A percentile compares a stretch with the other conserved stretches of the same genome.
phyloP scores from a whole-genome alignment of 1,140 invertebrate genomes.

The Tetranychus cinnabarinus region DNA sequence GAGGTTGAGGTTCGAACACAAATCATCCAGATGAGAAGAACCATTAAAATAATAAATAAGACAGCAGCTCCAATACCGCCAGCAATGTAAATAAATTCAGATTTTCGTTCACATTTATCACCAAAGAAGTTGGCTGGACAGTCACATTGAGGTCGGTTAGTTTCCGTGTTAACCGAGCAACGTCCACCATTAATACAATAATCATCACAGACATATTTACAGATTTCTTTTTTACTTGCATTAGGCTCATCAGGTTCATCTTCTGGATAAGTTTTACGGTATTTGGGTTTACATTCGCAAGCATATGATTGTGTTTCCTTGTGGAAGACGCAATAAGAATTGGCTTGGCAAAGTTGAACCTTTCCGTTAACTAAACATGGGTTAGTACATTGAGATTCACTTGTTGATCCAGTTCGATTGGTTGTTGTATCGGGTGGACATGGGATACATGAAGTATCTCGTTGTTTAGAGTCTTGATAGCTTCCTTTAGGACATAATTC shows the following conservation, averaged over 20 bases:
- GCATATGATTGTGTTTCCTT: conserved; percentile 61
- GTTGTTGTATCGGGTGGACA: conserved; percentile 84
- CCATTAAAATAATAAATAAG: conserved; percentile 69
- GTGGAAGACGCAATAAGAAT: conserved; percentile 65
- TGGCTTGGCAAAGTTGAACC: conserved; percentile 58
- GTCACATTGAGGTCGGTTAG: conserved; percentile 41
- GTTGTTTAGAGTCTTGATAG: conserved; percentile 73
- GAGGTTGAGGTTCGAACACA: conserved; percentile 31
- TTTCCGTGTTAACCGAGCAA: conserved; percentile 39
- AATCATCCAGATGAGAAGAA: conserved; percentile 87
- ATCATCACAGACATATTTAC: conserved; percentile 46
- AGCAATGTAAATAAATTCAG: conserved; percentile 78
- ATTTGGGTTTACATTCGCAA: conserved; percentile 80
- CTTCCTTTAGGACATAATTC: conserved; percentile 67
- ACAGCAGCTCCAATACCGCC: conserved; percentile 74
- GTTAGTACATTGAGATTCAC: conserved; percentile 62
- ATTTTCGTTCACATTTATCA: conserved; percentile 65
- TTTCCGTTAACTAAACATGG: conserved; percentile 64
- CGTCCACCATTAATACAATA: conserved; percentile 75
- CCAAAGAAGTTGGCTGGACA: conserved; percentile 77
- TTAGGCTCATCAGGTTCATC: background rate
- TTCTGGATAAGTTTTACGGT: conserved; percentile 35
- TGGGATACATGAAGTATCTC: conserved; percentile 49
- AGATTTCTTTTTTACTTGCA: background rate
- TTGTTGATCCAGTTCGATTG: conserved; percentile 44